A percentile compares a stretch with the other conserved stretches of the same genome.
phyloP scores from a whole-genome alignment of 2,797 vertebrate species.

The Sparus aurata region DNA sequence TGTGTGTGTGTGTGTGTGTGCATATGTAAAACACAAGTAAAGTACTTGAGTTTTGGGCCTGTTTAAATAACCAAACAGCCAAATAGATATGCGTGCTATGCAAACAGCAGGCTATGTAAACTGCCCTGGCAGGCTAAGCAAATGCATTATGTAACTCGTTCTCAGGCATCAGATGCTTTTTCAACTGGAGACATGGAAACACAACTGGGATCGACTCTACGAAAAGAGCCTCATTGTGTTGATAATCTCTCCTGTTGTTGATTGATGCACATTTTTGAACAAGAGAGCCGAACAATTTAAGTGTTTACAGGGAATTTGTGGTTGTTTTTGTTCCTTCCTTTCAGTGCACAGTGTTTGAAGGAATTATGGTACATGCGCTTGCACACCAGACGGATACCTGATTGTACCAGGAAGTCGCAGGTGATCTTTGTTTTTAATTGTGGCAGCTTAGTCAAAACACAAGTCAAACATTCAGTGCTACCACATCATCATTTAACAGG shows the following conservation, averaged over 20 bases:
- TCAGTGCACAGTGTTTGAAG: background rate
- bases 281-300: background rate
- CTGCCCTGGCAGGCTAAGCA: constrained; percentile 68
- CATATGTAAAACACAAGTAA: constrained; percentile 49
- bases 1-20: constrained; percentile 11
- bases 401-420: constrained; percentile 11
- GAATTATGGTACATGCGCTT: background rate
- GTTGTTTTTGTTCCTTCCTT: background rate
- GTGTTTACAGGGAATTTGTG: background rate
- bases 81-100: constrained; percentile 74
- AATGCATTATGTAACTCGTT: constrained; percentile 79
- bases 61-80: constrained; percentile 70
- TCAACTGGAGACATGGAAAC: background rate
- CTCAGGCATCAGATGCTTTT: constrained; percentile 48
- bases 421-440: constrained; percentile 11
- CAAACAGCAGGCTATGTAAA: constrained; percentile 81
- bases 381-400: background rate
- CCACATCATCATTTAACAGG: constrained; percentile 4
- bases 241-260: background rate
- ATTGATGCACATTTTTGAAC: background rate
- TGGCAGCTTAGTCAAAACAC: constrained; percentile 20
- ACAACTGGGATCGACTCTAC: background rate
- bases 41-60: constrained; percentile 39
- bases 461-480: background rate
- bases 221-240: background rate